Conservation (phyloP, 2,888 invertebrate species). For the Eilema griseolum region DNA sequence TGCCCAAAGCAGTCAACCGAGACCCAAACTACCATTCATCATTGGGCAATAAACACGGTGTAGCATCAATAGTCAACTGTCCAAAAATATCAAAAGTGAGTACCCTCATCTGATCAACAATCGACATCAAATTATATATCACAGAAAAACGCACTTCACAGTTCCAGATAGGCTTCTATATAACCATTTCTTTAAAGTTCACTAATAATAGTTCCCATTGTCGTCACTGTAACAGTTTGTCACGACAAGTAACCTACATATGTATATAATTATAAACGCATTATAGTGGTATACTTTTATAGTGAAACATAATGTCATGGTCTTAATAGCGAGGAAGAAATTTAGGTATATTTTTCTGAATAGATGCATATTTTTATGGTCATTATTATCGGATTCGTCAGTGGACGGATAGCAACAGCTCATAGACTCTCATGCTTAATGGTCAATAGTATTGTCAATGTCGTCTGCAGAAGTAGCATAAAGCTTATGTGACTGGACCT, state of each 20-base stretch:
- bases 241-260: constrained; percentile 73
- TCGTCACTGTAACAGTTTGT: constrained; percentile 55
- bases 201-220: constrained; percentile 36
- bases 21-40: neutral
- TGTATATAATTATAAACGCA: constrained; percentile 83
- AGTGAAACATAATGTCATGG: constrained; percentile 44
- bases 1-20: constrained; percentile 4
- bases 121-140: neutral
- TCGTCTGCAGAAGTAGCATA: neutral
- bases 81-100: neutral
- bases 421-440: constrained; percentile 13
- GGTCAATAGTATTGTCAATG: neutral
- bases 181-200: constrained; percentile 43
- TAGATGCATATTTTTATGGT: constrained; percentile 38
- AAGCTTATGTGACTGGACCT: neutral
- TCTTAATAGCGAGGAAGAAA: constrained; percentile 46
- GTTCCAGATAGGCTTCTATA: constrained; percentile 11
- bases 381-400: constrained; percentile 40
- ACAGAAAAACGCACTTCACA: neutral
- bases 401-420: constrained; percentile 15
- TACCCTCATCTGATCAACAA: neutral
- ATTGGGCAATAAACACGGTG: neutral
- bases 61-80: neutral
- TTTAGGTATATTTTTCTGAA: constrained; percentile 40
- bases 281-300: constrained; percentile 77